These are phyloP conservation scores for Nannobrachium achirus DNA, from an alignment of 2,113 vertebrate species.

Conservation along the genomic window DNA sequence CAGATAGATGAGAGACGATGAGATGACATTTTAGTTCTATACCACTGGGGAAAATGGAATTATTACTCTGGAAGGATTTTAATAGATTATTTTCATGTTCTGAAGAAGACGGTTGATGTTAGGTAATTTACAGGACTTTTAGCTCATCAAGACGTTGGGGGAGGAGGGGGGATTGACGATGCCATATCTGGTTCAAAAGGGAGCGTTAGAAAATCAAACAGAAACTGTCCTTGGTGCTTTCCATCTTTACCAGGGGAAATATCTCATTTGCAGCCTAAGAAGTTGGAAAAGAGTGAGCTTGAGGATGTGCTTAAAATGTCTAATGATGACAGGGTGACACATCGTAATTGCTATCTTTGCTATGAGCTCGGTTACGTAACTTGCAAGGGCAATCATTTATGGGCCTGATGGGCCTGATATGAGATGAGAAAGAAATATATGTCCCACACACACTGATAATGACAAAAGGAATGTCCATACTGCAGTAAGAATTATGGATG, in stretches of 20 bases:
- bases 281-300: constrained; percentile 6
- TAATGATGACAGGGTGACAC: constrained; percentile 1
- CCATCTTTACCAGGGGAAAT: constrained; percentile 5
- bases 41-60: constrained; percentile 7
- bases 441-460: too few relatives aligned
- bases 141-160: background rate
- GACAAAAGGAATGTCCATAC: too few relatives aligned
- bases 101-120: background rate
- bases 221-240: background rate
- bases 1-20: background rate
- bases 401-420: too few relatives aligned
- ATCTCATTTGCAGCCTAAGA: constrained; percentile 11
- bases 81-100: background rate
- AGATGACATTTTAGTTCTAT: background rate
- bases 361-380: background rate
- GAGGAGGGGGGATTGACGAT: background rate
- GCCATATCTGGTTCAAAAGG: background rate
- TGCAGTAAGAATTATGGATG: too few relatives aligned
- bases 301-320: constrained; percentile 7
- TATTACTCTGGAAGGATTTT: background rate
- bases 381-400: too few relatives aligned
- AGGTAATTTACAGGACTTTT: background rate
- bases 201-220: background rate
- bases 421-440: too few relatives aligned
- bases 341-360: constrained; percentile 17